Evolutionary conservation across 2,888 invertebrate genomes (phyloP), one percentile per base, ranked within the genome.

Genomic region (Coleophora flavipennella): DNA sequence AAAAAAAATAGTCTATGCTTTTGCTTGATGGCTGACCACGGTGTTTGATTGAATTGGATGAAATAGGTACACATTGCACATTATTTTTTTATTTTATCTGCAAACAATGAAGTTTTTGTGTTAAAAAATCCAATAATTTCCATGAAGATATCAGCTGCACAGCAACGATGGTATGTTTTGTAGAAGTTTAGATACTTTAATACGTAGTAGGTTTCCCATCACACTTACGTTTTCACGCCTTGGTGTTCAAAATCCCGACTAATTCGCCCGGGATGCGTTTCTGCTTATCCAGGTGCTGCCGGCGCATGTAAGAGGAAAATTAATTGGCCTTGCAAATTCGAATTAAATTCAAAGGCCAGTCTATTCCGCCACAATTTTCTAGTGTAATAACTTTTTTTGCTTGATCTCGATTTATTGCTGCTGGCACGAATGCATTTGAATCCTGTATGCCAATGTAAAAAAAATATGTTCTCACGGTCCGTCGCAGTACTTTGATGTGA

Each of bases 141-240:
- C 61, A 66, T 67, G 52, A 59, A 46, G 58, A 45, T 47, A 45
- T 41, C 49, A 55, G 50, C 38, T 44, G 44, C 45, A 38, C 55
- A 57, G 45, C 42, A 50, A 43, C 49, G 51, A 49, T 65, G 75
- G 77, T 75, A 51, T 66, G 72, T 53, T 34, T 43, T 47, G 34
- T 39, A 35, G 59, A 59, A 73, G 67, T 63, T 71, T 59, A 63
- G 58, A 65, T 64, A 71, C 66, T 68, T 74, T 68, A 66, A 65
- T 64, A 71, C 67, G 68, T 74, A 69, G 66, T 70, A 67, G 62
- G 62, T 68, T 60, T 66, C 65, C 64, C 67, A 70, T 73, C 65
- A 68, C 64, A 70, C 67, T 68, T 65, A 61, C 66, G 67, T 74
- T 71, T 74, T 74, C 62, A 66, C 67, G 62, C 62, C 59, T 44